Base-by-base conservation (phyloP, 2,888 invertebrate genomes). In the Bombyx huttoni region DNA sequence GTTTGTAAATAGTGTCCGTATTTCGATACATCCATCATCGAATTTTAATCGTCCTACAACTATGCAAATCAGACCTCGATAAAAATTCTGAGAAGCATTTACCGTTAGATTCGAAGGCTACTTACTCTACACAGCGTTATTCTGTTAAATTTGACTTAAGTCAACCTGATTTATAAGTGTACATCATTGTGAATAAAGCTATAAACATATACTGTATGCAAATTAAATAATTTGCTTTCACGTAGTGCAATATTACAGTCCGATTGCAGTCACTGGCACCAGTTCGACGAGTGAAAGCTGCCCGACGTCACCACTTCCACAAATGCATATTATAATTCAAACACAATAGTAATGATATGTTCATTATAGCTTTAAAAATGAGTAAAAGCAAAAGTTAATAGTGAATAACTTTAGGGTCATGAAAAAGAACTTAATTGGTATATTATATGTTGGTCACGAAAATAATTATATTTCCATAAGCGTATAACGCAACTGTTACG, bases 1-100 rank as follows among this genome's bases (percentile, higher is more conserved):
- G 69, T 77, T 81, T 76, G 76, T 80, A 81, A 83, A 83, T 79
- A 81, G 68, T 68, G 63, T 67, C 62, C 65, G 64, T 68, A 77
- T 70, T 76, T 66, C 64, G 67, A 78, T 74, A 73, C 70, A 73
- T 67, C 68, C 60, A 64, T 62, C 59, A 60, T 68, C 67, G 67
- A 66, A 68, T 56, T 57, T 63, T 58, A 60, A 67, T 69, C 63
- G 56, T 63, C 57, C 61, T 62, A 56, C 53, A 58, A 62, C 60
- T 64, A 68, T 69, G 62, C 63, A 60, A 64, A 68, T 67, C 63
- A 63, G 46, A 14, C 50, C 47, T 47, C 46, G 14, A 49, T 34
- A 33, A 52, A 48, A 51, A 33, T 33, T 34, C 45, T 46, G 46
- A 49, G 46, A 14, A 46, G 34, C 34, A 34, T 24, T 46, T 54